Evolutionary conservation across 2,888 invertebrate species (phyloP), one percentile per base, ranked within the genome.

Genomic region (Volucella inanis): DNA sequence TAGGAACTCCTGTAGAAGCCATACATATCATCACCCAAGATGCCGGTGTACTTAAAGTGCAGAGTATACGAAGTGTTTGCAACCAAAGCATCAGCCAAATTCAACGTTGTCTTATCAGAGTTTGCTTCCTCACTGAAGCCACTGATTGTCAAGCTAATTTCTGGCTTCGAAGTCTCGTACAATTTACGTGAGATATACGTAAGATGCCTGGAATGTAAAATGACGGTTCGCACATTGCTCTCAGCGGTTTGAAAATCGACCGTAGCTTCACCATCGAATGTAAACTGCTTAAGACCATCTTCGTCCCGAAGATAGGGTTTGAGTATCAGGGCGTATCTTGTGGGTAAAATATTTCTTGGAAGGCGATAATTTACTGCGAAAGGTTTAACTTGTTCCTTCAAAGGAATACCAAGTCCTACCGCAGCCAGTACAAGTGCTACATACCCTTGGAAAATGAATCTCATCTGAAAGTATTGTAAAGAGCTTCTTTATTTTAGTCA

Each of bases 1-100:
- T 94, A 92, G 50, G 62, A 90, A 77, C 92, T 92, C 65, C 92
- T 91, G 88, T 94, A 94, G 88, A 94, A 94, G 6, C 94, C 94
- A 22, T 91, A 90, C 90, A 94, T 92, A 80, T 93, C 92, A 81
- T 93, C 93, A 49, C 91, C 91, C 93, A 94, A 93, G 1, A 91
- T 89, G 64, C 93, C 93, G 0, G 89, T 91, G 75, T 94, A 94
- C 1, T 90, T 89, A 71, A 94, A 93, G 9, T 88, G 90, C 3
- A 94, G 84, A 0, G 92, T 91, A 74, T 94, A 94, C 1, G 90
- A 89, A 0, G 76, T 88, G 0, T 89, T 89, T 4, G 88, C 87
- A 2, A 50, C 80, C 47, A 94, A 88, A 0, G 89, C 18, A 8
- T 90, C 57, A 0, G 86, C 86, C 6, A 93, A 82, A 38, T 92